Conservation (phyloP, 2,888 invertebrate genomes). For the Omphaloscelis lunosa region DNA sequence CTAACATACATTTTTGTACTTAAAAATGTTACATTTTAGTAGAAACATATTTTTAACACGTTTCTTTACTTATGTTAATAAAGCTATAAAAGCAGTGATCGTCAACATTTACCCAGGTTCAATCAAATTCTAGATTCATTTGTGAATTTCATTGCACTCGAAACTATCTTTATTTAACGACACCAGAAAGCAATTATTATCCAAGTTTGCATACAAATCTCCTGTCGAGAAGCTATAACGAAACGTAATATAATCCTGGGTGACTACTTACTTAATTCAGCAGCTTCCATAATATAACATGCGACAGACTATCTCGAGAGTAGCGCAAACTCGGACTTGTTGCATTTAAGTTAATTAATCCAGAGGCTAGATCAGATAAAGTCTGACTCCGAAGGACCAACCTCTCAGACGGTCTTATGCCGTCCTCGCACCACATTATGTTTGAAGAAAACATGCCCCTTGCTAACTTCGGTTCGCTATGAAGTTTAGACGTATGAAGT, state of each 20-base stretch:
- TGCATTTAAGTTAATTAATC: slow-evolving; percentile 90
- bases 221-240: slow-evolving; percentile 54
- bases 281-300: slow-evolving; percentile 86
- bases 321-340: slow-evolving; percentile 89
- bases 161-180: slow-evolving; percentile 52
- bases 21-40: neutral
- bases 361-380: slow-evolving; percentile 85
- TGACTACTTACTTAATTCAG: slow-evolving; percentile 85
- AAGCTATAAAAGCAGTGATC: neutral
- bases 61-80: slow-evolving; percentile 2
- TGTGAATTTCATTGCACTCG: slow-evolving; percentile 40
- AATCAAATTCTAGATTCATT: slow-evolving; percentile 37
- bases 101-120: slow-evolving; percentile 27
- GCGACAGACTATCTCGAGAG: slow-evolving; percentile 86
- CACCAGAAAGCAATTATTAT: slow-evolving; percentile 67
- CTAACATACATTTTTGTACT: slow-evolving; percentile 52
- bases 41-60: slow-evolving; percentile 3
- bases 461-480: slow-evolving; percentile 58
- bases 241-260: slow-evolving; percentile 75
- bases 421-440: slow-evolving; percentile 64
- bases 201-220: slow-evolving; percentile 65
- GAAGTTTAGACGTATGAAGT: slow-evolving; percentile 58
- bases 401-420: slow-evolving; percentile 71
- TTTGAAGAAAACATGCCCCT: slow-evolving; percentile 67
- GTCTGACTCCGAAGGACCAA: slow-evolving; percentile 77